phyloP scores from a whole-genome alignment of 2,888 invertebrate species.

The Drepana falcataria region DNA sequence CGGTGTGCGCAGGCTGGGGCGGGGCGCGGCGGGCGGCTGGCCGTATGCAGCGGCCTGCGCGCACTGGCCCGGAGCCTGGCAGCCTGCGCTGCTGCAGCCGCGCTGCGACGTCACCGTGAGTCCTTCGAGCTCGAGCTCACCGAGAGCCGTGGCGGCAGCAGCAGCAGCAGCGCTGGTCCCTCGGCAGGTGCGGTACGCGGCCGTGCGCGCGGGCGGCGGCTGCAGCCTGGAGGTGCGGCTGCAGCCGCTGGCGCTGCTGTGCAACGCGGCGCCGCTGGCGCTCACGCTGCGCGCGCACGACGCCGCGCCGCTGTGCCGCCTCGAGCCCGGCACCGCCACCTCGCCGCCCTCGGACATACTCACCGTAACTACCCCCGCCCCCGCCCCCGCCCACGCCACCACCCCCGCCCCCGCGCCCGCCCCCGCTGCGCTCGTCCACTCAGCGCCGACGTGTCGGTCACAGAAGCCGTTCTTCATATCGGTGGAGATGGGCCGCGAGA shows the following conservation, averaged over 20 bases:
- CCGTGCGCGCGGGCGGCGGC: conserved; percentile 57
- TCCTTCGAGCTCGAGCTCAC: too few relatives aligned
- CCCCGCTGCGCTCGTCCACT: not conserved
- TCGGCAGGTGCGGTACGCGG: conserved; percentile 47
- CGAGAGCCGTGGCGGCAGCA: too few relatives aligned
- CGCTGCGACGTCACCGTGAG: conserved; percentile 60
- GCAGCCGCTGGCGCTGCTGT: conserved; percentile 48
- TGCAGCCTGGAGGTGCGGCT: conserved; percentile 52
- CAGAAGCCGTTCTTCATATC: conserved; percentile 69
- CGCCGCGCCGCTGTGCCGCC: conserved; percentile 57
- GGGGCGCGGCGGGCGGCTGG: conserved; percentile 28
- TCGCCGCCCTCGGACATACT: conserved; percentile 48
- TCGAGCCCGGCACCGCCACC: conserved; percentile 50
- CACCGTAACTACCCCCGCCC: conserved; percentile 25
- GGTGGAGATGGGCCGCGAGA: conserved; percentile 55
- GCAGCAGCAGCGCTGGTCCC: too few relatives aligned
- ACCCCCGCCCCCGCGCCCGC: not conserved
- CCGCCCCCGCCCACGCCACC: not conserved
- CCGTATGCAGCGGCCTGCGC: conserved; percentile 55
- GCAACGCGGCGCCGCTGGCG: conserved; percentile 51
- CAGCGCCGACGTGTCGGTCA: not conserved
- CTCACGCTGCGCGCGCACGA: conserved; percentile 59
- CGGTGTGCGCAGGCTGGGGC: not conserved
- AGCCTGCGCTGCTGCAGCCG: conserved; percentile 50
- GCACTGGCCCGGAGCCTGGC: conserved; percentile 51